Percentiles rank a stretch among this genome's conserved stretches.
Evolutionary conservation across 2,888 invertebrate species (phyloP).

Genomic region (Pollenia griseotomentosa): DNA sequence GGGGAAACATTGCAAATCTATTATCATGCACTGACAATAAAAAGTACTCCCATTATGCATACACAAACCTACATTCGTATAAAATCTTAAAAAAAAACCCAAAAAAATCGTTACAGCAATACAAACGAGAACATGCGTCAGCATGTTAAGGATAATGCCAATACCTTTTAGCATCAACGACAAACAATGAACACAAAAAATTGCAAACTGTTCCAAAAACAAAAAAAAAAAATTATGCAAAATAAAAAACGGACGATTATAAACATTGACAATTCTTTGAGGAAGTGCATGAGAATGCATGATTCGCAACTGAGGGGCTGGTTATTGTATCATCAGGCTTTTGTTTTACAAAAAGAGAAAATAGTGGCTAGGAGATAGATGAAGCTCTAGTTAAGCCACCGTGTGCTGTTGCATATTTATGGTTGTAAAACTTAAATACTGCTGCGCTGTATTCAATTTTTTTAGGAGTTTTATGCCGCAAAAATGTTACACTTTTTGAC

Average conservation of each 20-base stretch:
- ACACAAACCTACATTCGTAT: constrained; percentile 23
- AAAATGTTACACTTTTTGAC: constrained; percentile 59
- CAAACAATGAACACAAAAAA: constrained; percentile 60
- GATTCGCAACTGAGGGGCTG: constrained; percentile 1
- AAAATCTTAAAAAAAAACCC: constrained; percentile 17
- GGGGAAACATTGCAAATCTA: constrained; percentile 70
- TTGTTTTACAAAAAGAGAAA: constrained; percentile 34
- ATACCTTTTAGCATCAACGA: constrained; percentile 72
- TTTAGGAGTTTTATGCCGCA: constrained; percentile 59
- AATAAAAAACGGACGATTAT: constrained; percentile 62
- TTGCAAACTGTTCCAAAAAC: constrained; percentile 34
- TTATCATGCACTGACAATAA: constrained; percentile 72
- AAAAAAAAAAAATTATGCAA: constrained; percentile 29
- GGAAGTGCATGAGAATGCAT: constrained; percentile 73
- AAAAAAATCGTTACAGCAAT: constrained; percentile 33
- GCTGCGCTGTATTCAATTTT: constrained; percentile 18
- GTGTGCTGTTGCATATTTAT: constrained; percentile 73
- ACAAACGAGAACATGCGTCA: constrained; percentile 73
- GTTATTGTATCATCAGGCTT: constrained; percentile 38
- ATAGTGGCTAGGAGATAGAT: constrained; percentile 53
- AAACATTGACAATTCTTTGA: constrained; percentile 72
- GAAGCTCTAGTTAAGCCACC: constrained; percentile 71
- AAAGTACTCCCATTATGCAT: constrained; percentile 67
- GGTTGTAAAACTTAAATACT: constrained; percentile 64
- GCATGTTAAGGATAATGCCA: constrained; percentile 72